phyloP scores from a whole-genome alignment of 2,797 vertebrate species.

The Sorex maritimensis region DNA sequence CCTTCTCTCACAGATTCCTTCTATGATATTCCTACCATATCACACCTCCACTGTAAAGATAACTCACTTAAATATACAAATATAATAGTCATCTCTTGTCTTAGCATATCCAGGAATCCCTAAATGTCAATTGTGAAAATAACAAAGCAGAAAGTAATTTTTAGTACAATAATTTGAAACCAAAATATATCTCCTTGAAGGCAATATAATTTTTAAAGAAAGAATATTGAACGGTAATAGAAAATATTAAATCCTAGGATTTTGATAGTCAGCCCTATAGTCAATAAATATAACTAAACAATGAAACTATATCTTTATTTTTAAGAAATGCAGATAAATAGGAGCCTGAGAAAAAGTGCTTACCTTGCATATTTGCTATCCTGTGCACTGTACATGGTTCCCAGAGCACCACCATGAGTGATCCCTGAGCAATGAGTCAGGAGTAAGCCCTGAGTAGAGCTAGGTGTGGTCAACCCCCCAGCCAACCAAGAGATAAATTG shows the following conservation, averaged over 20 bases:
- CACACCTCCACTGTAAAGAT: neutral
- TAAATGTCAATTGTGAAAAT: conserved; percentile 38
- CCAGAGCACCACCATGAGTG: too few species aligned
- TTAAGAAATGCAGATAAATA: conserved; percentile 28
- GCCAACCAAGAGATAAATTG: neutral
- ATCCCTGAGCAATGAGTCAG: too few species aligned
- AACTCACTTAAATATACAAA: conserved; percentile 17
- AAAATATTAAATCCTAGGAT: conserved; percentile 42
- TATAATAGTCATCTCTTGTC: neutral
- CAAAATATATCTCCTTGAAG: conserved; percentile 24
- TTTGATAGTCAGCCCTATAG: conserved; percentile 2
- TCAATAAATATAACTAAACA: neutral
- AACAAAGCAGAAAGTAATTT: conserved; percentile 35
- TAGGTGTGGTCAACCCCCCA: too few species aligned
- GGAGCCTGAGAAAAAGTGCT: too few species aligned
- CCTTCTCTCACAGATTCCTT: too few species aligned
- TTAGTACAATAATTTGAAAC: conserved; percentile 32
- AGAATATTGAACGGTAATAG: conserved; percentile 43
- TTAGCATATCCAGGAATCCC: conserved; percentile 32
- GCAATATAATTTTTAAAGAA: conserved; percentile 43
- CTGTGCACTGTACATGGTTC: too few species aligned
- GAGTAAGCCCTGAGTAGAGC: too few species aligned
- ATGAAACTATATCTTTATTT: conserved; percentile 3
- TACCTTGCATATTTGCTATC: too few species aligned
- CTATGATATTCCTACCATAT: too few species aligned